Conservation (phyloP, 2,888 invertebrate species). For the Rhamphomyia laevipes region DNA sequence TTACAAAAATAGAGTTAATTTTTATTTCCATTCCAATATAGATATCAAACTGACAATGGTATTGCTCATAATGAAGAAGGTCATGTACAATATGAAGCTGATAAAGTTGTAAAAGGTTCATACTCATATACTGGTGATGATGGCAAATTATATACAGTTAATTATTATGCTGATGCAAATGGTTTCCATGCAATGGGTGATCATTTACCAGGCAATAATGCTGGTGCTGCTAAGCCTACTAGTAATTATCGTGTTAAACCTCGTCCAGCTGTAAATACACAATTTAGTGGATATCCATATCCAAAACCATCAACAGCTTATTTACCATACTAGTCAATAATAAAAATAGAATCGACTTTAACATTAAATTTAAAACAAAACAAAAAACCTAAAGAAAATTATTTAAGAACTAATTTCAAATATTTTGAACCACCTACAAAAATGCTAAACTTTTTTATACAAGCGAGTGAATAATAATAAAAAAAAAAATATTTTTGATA, state of each 20-base stretch:
- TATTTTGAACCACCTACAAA: no score
- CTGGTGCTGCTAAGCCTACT: background rate
- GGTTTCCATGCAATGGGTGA: constrained; percentile 67
- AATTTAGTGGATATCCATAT: background rate
- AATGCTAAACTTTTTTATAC: no score
- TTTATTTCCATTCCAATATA: constrained; percentile 12
- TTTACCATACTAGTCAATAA: background rate
- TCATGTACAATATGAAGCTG: constrained; percentile 45
- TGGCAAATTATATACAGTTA: constrained; percentile 49
- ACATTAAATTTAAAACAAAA: no score
- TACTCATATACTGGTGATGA: constrained; percentile 52
- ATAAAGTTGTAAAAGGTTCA: constrained; percentile 49
- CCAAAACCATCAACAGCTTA: constrained; percentile 5
- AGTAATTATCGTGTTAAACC: background rate
- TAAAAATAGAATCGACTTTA: no score
- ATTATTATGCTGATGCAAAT: constrained; percentile 62
- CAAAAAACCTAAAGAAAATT: no score
- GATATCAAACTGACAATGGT: constrained; percentile 54
- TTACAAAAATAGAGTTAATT: no score
- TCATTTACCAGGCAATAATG: constrained; percentile 46
- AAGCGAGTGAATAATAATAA: no score
- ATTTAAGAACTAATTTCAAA: no score
- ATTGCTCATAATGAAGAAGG: constrained; percentile 46
- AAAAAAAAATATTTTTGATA: no score
- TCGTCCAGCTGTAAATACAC: background rate